phyloP scores from a whole-genome alignment of 1,140 invertebrate genomes.

The Ridgeia piscesae region DNA sequence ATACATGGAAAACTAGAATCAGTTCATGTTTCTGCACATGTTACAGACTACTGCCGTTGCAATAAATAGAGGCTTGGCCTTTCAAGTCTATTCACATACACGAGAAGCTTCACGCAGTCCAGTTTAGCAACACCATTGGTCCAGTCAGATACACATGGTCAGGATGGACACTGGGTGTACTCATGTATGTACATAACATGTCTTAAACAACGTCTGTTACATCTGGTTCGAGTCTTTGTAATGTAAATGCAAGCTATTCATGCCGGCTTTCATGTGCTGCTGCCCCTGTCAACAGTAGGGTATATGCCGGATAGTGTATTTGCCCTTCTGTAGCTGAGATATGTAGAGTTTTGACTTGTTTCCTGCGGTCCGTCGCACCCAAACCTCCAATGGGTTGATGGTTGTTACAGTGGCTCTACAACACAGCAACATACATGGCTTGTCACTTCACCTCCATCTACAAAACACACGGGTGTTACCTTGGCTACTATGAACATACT shows the following conservation, averaged over 20 bases:
- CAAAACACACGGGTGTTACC: no score
- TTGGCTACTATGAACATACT: no score
- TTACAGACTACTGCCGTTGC: not conserved
- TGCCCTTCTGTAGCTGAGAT: conserved; percentile 38
- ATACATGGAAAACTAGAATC: no score
- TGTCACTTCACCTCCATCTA: not conserved
- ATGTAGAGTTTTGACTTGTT: conserved; percentile 36
- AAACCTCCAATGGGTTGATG: conserved; percentile 39
- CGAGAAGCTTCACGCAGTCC: not conserved
- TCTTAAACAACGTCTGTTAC: no score
- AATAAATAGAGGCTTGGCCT: not conserved
- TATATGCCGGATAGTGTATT: conserved; percentile 37
- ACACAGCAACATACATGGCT: not conserved
- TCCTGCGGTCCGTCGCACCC: conserved; percentile 37
- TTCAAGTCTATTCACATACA: not conserved
- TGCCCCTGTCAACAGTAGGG: not conserved
- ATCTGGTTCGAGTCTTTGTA: not conserved
- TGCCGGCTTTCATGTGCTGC: not conserved
- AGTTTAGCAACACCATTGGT: not conserved
- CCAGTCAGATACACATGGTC: not conserved
- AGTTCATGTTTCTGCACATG: not conserved
- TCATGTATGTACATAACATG: not conserved
- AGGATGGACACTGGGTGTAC: not conserved
- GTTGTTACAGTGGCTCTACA: conserved; percentile 37
- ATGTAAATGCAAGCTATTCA: not conserved